Evolutionary conservation across 1,140 invertebrate genomes (phyloP).

Genomic region (Anagrus nilaparvatae): DNA sequence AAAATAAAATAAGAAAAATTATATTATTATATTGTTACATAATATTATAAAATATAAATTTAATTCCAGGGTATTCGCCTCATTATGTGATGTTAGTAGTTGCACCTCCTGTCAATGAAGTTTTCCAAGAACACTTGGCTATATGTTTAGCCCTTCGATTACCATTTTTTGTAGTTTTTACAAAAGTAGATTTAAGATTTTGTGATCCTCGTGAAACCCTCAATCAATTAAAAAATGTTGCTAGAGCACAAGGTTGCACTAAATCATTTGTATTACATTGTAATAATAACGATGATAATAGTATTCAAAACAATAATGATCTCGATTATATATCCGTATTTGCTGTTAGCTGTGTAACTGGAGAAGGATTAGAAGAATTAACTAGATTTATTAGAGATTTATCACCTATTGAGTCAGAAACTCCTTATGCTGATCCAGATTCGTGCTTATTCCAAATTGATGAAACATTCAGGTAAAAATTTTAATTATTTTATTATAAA

Average conservation of each 20-base stretch:
- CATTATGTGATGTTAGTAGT: conserved; percentile 93
- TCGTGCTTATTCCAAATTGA: conserved; percentile 84
- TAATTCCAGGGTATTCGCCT: conserved; percentile 68
- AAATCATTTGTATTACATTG: conserved; percentile 58
- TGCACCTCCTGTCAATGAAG: conserved; percentile 39
- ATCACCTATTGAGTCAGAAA: conserved; percentile 27
- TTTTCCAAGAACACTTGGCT: conserved; percentile 68
- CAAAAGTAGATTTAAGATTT: conserved; percentile 75
- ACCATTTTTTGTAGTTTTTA: conserved; percentile 83
- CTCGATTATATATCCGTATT: conserved; percentile 78
- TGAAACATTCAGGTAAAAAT: conserved; percentile 64
- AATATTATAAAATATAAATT: neutral
- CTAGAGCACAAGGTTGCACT: conserved; percentile 53
- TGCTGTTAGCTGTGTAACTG: conserved; percentile 89
- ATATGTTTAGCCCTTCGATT: conserved; percentile 76
- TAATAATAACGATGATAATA: conserved; percentile 62
- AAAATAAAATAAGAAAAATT: neutral
- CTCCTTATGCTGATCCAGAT: conserved; percentile 41
- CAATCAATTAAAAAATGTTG: conserved; percentile 50
- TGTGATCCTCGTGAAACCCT: conserved; percentile 42
- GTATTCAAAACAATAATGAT: conserved; percentile 49
- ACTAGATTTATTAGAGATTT: conserved; percentile 56
- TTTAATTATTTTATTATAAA: neutral
- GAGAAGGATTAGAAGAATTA: conserved; percentile 69
- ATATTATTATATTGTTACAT: neutral